Conservation (phyloP, 2,797 vertebrate species). For the Arctocebus calabarensis region DNA sequence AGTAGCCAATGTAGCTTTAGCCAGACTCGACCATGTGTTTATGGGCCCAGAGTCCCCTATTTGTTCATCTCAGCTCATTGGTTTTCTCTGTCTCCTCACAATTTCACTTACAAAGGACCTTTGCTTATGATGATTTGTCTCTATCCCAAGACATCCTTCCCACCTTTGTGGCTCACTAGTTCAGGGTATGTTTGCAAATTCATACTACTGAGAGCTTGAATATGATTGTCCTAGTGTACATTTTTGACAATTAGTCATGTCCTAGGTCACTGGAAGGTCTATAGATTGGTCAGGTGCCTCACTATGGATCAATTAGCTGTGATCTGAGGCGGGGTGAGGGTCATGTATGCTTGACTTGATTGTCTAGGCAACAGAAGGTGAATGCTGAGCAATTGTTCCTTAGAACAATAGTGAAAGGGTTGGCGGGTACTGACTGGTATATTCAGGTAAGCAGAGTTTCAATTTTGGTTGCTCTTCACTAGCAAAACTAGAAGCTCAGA, state of each 20-base stretch:
- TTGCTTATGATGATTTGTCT: background rate
- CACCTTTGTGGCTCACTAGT: background rate
- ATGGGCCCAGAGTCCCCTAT: background rate
- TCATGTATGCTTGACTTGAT: background rate
- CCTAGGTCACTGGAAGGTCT: background rate
- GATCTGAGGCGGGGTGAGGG: background rate
- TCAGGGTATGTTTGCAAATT: background rate
- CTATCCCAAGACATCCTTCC: background rate
- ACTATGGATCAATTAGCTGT: background rate
- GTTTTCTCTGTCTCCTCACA: background rate
- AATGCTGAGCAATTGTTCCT: background rate
- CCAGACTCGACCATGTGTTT: accelerated
- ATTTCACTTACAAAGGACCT: background rate
- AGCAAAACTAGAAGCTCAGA: background rate
- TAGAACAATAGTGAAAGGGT: background rate
- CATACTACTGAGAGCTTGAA: background rate
- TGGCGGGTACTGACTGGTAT: background rate
- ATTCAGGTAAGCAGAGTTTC: background rate
- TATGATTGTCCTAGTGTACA: background rate
- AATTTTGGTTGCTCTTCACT: background rate
- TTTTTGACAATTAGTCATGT: background rate
- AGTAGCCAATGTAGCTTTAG: accelerated
- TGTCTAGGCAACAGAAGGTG: background rate
- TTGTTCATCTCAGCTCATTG: background rate
- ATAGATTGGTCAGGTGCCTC: background rate